Conservation (phyloP, 2,113 vertebrate genomes). For the human (Homo sapiens) region DNA sequence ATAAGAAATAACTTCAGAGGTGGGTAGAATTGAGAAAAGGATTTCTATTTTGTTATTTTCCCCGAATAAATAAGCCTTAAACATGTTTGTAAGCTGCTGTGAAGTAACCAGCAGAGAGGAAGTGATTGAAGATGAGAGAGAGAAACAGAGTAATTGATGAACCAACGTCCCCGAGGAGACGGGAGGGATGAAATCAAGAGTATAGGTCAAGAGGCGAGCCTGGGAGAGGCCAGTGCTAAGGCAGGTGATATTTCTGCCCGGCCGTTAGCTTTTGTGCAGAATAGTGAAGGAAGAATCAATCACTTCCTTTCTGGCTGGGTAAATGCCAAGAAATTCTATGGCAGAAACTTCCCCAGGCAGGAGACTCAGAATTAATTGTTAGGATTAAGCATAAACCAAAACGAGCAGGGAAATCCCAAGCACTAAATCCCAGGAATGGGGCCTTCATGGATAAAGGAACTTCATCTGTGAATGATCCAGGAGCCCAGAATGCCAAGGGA, state of each 20-base stretch:
- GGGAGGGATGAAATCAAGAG: neutral
- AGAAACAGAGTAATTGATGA: slow-evolving; percentile 23
- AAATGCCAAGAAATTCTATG: slow-evolving; percentile 46
- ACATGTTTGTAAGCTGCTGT: slow-evolving; percentile 54
- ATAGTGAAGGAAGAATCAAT: slow-evolving; percentile 65
- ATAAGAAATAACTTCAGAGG: neutral
- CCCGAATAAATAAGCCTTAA: slow-evolving; percentile 50
- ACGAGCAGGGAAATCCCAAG: neutral
- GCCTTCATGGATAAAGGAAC: neutral
- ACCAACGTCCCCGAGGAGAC: neutral
- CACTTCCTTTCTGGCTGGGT: slow-evolving; percentile 32
- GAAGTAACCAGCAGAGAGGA: slow-evolving; percentile 39
- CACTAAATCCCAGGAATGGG: slow-evolving; percentile 4
- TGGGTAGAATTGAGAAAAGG: neutral
- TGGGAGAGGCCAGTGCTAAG: slow-evolving; percentile 27
- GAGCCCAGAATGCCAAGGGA: neutral
- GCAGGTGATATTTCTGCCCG: slow-evolving; percentile 40
- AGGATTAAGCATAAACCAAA: slow-evolving; percentile 42
- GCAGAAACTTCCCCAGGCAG: slow-evolving; percentile 22
- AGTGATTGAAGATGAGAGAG: slow-evolving; percentile 33
- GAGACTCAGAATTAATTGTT: slow-evolving; percentile 41
- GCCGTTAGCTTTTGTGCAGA: slow-evolving; percentile 45
- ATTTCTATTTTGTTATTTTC: neutral
- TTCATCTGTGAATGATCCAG: neutral
- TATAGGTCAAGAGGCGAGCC: neutral